Conservation (phyloP, 2,888 invertebrate species). For the Cryptus armator region DNA sequence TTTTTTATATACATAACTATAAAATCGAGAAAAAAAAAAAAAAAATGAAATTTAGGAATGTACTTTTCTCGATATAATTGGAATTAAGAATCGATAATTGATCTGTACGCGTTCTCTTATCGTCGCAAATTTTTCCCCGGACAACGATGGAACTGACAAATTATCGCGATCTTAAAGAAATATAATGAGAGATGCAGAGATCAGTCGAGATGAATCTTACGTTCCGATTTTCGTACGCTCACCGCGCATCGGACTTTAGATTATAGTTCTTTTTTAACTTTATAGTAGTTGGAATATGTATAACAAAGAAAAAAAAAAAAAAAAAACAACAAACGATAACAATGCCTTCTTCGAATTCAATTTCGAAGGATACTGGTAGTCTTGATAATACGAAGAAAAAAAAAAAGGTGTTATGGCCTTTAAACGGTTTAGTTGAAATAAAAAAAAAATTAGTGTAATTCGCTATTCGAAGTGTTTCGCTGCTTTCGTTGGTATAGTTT, state of each 20-base stretch:
- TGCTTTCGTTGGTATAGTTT: slow-evolving; percentile 28
- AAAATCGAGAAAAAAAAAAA: slow-evolving; percentile 14
- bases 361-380: slow-evolving; percentile 39
- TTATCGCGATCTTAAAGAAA: slow-evolving; percentile 19
- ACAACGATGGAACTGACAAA: slow-evolving; percentile 44
- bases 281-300: slow-evolving; percentile 61
- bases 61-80: slow-evolving; percentile 48
- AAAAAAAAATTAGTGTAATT: slow-evolving; percentile 37
- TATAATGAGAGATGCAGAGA: slow-evolving; percentile 22
- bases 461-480: slow-evolving; percentile 25
- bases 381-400: slow-evolving; percentile 13
- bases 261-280: slow-evolving; percentile 64
- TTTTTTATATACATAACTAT: slow-evolving; percentile 44
- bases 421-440: slow-evolving; percentile 43
- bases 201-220: slow-evolving; percentile 50
- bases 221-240: slow-evolving; percentile 48
- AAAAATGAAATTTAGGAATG: slow-evolving; percentile 60
- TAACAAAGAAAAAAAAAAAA: slow-evolving; percentile 38
- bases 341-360: slow-evolving; percentile 43
- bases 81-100: slow-evolving; percentile 49
- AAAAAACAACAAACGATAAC: slow-evolving; percentile 50
- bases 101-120: slow-evolving; percentile 59
- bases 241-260: slow-evolving; percentile 52
- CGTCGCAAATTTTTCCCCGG: slow-evolving; percentile 37
- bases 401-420: slow-evolving; percentile 21